Evolutionary conservation across 2,888 invertebrate species (phyloP), one percentile per base, ranked within the genome.

Genomic region (Ectemnius continuus): DNA sequence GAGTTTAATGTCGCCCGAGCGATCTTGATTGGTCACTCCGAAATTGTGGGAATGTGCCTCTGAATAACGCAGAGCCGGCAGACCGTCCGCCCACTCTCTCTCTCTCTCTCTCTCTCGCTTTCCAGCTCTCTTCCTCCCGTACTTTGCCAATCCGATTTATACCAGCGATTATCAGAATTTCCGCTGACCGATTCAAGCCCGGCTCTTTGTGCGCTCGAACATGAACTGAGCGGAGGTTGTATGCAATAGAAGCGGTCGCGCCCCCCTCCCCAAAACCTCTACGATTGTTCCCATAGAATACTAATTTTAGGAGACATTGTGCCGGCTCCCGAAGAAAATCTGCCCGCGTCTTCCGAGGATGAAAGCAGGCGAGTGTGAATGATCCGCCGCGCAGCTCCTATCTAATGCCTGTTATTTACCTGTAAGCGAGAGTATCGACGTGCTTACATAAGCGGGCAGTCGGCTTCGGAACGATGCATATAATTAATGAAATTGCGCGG

Each of bases 21-120:
- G 75, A 70, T 78, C 81, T 79, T 75, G 81, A 83, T 84, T 84
- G 82, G 82, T 67, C 84, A 75, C 79, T 78, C 76, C 82, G 84
- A 83, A 86, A 85, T 85, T 85, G 85, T 83, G 83, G 77, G 85
- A 85, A 85, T 85, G 84, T 78, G 81, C 73, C 77, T 75, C 80
- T 67, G 79, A 68, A 75, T 61, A 45, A 63, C 13, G 36, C 45
- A 59, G 26, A 16, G 56, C 46, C 57, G 67, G 36, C 67, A 78
- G 73, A 72, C 78, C 75, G 73, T 70, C 75, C 78, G 78, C 77
- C 79, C 79, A 82, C 79, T 79, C 61, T 69, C 60, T 70, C 63
- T 63, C 23, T 63, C 52, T 63, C 75, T 68, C 23, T 36, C 57
- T 26, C 67, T 58, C 23, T 58, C 52, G 47, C 70, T 26, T 46